Evolutionary conservation across 2,797 vertebrate species (phyloP).

Genomic region (Pristis pectinata): DNA sequence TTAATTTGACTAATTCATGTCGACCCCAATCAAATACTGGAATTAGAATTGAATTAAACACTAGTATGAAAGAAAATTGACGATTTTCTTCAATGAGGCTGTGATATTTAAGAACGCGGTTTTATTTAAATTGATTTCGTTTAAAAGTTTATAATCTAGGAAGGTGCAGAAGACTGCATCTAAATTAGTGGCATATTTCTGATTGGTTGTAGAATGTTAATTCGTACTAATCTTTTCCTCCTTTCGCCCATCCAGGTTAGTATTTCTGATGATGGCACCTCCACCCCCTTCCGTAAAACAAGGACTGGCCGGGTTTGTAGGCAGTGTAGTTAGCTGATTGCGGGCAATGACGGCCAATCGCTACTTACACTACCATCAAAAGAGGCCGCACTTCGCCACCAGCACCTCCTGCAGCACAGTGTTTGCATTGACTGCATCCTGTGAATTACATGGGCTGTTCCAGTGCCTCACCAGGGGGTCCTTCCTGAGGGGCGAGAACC

Average conservation of each 20-base stretch:
- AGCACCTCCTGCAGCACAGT: conserved; percentile 43
- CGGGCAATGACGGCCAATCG: conserved; percentile 64
- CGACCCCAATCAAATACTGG: neutral
- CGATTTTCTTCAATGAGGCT: neutral
- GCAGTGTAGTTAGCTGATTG: conserved; percentile 94
- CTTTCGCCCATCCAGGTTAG: neutral
- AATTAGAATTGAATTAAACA: neutral
- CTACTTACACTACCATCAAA: conserved; percentile 76
- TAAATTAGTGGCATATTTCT: too few species aligned
- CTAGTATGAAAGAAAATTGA: neutral
- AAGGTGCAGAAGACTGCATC: neutral
- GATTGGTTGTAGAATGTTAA: neutral
- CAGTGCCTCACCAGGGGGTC: neutral
- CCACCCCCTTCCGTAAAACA: neutral
- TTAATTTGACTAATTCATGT: neutral
- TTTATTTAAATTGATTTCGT: neutral
- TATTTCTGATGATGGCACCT: neutral
- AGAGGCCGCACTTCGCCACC: conserved; percentile 55
- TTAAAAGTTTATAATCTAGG: neutral
- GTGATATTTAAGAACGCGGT: neutral
- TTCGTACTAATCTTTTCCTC: neutral
- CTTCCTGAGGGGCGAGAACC: neutral
- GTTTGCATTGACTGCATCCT: neutral
- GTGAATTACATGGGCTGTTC: neutral
- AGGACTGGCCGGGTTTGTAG: conserved; percentile 74